A percentile compares a stretch with the other conserved stretches of the same genome.
Evolutionary conservation across 1,140 invertebrate species (phyloP).

Genomic region (Aphelenchoides fujianensis): DNA sequence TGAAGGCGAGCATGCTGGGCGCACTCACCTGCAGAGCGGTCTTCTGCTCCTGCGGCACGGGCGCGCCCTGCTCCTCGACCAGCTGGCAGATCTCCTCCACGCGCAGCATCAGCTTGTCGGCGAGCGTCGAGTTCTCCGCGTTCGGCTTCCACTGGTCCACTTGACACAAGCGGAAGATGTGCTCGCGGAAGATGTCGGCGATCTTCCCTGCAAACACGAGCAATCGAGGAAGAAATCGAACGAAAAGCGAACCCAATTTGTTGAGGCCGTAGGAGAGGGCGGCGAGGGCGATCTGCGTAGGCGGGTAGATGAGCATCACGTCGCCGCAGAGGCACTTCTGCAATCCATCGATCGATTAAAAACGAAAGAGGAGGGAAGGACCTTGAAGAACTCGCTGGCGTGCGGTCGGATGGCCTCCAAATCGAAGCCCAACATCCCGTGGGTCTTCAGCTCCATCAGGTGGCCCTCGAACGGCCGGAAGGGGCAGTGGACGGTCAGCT

Average conservation of each 20-base stretch:
- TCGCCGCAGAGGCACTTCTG: conserved; percentile 46
- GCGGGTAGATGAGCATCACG: conserved; percentile 55
- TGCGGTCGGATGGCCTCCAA: conserved; percentile 48
- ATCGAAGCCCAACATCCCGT: conserved; percentile 49
- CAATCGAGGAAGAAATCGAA: neutral
- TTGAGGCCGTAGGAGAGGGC: conserved; percentile 56
- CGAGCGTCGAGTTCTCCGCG: conserved; percentile 23
- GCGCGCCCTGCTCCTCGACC: conserved; percentile 23
- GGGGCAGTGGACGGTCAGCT: conserved; percentile 92
- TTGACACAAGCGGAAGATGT: conserved; percentile 34
- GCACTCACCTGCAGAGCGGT: neutral
- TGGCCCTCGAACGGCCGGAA: conserved; percentile 91
- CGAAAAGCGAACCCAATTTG: conserved; percentile 36
- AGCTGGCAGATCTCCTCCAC: conserved; percentile 39
- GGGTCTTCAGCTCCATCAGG: conserved; percentile 88
- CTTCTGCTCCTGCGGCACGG: neutral
- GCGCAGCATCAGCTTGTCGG: conserved; percentile 38
- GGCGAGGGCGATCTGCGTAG: conserved; percentile 58
- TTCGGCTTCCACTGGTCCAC: conserved; percentile 20
- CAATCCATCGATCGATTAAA: too few species aligned
- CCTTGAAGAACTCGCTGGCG: conserved; percentile 50
- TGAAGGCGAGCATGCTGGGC: too few species aligned
- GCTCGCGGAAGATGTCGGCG: conserved; percentile 38
- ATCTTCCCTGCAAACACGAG: conserved; percentile 26
- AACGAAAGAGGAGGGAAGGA: too few species aligned